Evolutionary conservation across 2,888 invertebrate genomes (phyloP), one percentile per base, ranked within the genome.

Genomic region (Apoderus coryli): DNA sequence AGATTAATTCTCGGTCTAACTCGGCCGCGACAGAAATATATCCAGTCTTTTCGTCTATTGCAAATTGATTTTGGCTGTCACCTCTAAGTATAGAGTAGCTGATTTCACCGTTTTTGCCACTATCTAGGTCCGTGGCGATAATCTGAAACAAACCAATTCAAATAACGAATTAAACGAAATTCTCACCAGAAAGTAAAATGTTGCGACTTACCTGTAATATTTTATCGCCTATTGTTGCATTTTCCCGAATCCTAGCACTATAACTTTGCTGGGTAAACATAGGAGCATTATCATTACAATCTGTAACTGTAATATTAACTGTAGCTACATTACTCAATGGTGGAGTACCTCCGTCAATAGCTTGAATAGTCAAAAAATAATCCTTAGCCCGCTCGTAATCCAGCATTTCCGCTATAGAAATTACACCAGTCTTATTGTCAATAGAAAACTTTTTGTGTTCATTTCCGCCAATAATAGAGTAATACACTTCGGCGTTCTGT

Each of bases 401-500:
- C 29, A 93, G 62, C 38, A 74, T 70, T 32, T 82, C 80, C 24
- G 76, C 70, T 10, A 92, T 70, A 29, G 66, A 65, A 28, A 93
- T 67, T 4, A 76, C 70, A 22, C 89, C 90, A 26, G 74, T 69
- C 39, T 69, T 68, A 7, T 73, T 67, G 9, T 73, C 65, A 29
- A 90, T 72, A 24, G 65, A 56, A 57, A 90, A 90, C 56, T 85
- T 84, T 43, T 76, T 78, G 48, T 86, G 81, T 48, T 82, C 86
- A 53, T 89, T 89, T 26, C 89, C 89, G 14, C 79, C 86, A 14
- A 84, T 73, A 33, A 90, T 78, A 10, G 80, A 76, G 56, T 89
- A 90, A 36, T 73, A 72, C 29, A 95, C 84, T 54, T 88, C 84
- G 0, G 93, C 93, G 62, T 93, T 95, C 39, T 88, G 69, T 16